Evolutionary conservation across 2,797 vertebrate species (phyloP), one percentile per base, ranked within the genome.

Genomic region (Paguma larvata): DNA sequence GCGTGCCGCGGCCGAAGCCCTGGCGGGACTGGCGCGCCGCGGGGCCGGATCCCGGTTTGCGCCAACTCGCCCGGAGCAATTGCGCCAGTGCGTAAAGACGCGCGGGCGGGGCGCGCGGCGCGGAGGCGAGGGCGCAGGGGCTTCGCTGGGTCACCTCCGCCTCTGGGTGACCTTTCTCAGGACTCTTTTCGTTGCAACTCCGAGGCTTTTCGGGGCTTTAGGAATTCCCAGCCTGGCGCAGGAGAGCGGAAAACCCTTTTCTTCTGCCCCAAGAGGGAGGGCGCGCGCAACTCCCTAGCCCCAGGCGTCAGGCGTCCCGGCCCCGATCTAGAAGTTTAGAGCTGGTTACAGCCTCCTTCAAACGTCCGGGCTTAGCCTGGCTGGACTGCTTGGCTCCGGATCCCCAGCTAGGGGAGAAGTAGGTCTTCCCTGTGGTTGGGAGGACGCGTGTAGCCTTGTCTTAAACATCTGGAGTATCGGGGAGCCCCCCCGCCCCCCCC

Each of bases 81-180:
- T 16, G 85, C n/a, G 19, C 53, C 56, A 3, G 25, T n/a, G 86
- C 77, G 32, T 79, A 41, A 85, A 86, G 87, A 38, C 38, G 75
- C 34, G 19, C 44, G 5, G 32, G 82, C 21, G 30, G 44, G n/a
- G 38, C 38, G 12, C 67, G 0, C 7, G 3, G 21, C 18, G 1
- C 32, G 1, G 16, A 41, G 19, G 13, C 23, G 6, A 16, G 32
- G 15, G 15, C 27, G 11, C 46, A 27, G 18, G 18, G 27, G 5
- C 90, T 85, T 4, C 23, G 2, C 3, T n/a, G 0, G 11, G 32
- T 41, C 68, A 38, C 23, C 16, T 18, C 63, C 12, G 78, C 44
- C 70, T 67, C 62, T 15, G 46, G 19, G 8, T 59, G 92, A 73
- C 87, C 53, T 96, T 95, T 91, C 85, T 73, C 59, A 16, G 62